Conservation (phyloP, 2,797 vertebrate genomes). For the Mus caroli region DNA sequence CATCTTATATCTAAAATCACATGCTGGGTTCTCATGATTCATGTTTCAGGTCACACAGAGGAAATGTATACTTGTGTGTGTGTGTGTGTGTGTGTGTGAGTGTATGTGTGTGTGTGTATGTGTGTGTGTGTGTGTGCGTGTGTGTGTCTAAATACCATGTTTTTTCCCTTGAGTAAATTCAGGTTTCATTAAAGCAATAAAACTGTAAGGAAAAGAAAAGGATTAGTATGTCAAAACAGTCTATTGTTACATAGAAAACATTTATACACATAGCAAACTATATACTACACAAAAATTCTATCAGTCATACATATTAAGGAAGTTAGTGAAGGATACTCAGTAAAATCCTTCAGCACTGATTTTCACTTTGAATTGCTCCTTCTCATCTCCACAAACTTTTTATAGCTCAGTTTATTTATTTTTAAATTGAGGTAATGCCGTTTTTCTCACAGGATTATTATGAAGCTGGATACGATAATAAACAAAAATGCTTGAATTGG, state of each 20-base stretch:
- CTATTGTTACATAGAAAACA: not conserved
- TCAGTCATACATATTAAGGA: not conserved
- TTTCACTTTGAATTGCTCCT: not conserved
- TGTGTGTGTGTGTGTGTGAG: not conserved
- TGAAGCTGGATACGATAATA: constrained; percentile 14
- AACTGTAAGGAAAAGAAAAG: not conserved
- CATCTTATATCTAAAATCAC: not conserved
- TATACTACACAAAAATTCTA: not conserved
- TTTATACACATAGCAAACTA: not conserved
- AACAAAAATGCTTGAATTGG: constrained; percentile 27
- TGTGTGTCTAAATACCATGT: not conserved
- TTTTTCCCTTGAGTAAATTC: not conserved
- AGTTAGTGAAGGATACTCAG: not conserved
- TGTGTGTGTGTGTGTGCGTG: not conserved
- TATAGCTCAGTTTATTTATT: constrained; percentile 19
- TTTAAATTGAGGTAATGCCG: not conserved
- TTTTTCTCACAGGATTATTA: constrained; percentile 1
- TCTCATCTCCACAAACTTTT: not conserved
- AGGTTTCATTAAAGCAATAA: not conserved
- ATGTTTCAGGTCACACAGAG: not conserved
- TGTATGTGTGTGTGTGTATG: not conserved
- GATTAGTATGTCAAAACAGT: not conserved
- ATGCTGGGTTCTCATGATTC: not conserved
- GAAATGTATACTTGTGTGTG: not conserved
- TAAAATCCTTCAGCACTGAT: not conserved